Evolutionary conservation across 2,797 vertebrate species (phyloP).

Genomic region (Helicolenus hilgendorfi): DNA sequence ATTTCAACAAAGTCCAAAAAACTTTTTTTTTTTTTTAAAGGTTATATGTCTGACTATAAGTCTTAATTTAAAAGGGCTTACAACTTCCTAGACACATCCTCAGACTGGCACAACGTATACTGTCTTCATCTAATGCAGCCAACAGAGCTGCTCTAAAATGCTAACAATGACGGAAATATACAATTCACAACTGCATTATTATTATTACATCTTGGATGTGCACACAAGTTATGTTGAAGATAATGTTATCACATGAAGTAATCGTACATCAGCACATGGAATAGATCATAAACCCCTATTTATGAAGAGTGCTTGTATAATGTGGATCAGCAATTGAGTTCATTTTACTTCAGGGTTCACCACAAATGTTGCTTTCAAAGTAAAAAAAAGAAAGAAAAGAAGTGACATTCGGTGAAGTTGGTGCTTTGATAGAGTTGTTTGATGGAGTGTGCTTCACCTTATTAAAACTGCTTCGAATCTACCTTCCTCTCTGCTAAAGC

Average conservation of each 20-base stretch:
- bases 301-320: too few relatives aligned
- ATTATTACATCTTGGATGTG: neutral
- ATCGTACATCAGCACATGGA: neutral
- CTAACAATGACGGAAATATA: neutral
- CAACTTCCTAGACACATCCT: neutral
- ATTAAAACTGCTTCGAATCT: constrained; percentile 44
- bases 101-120: neutral
- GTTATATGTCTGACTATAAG: neutral
- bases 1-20: neutral
- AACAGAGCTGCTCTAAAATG: neutral
- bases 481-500: constrained; percentile 27
- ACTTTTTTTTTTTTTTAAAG: neutral
- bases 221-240: neutral
- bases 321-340: neutral
- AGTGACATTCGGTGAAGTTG: neutral
- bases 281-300: neutral
- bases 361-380: neutral
- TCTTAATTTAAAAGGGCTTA: neutral
- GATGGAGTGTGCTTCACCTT: constrained; percentile 45
- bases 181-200: neutral
- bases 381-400: neutral
- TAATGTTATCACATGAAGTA: neutral
- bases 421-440: constrained; percentile 33
- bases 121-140: neutral
- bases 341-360: neutral